Base-by-base conservation (phyloP, 35 echinoderm and acorn worm species). In the Stichopus chloronotus region DNA sequence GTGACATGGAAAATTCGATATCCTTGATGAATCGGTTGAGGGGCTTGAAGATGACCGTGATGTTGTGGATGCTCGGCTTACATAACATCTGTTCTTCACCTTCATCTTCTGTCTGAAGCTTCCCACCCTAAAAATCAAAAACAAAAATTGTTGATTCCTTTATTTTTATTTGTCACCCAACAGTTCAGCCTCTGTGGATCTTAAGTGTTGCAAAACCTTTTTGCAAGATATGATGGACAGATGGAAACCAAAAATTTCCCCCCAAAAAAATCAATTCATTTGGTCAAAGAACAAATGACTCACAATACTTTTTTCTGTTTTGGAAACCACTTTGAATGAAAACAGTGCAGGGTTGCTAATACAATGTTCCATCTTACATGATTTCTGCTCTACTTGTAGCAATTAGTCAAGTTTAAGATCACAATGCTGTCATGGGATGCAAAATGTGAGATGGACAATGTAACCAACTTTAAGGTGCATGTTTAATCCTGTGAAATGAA, bases 11-110 rank as follows among this genome's bases (percentile, higher is more conserved):
- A 11, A 78, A 92, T 53, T 98, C 97, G 30, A 98, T 98, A 81
- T 98, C 97, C 43, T 94, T 90, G 59, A 98, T 98, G 78, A 98
- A 98, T 60, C 78, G 63, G 57, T 92, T 94, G 54, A 98, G 95
- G 8, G 97, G 94, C 84, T 96, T 98, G 91, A 96, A 98, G 83
- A 98, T 96, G 78, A 96, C 81, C 14, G 95, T 98, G 78, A 98
- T 96, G 77, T 98, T 98, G 58, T 98, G 96, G 56, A 96, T 91
- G 52, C 91, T 96, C 22, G 97, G 97, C 65, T 96, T 94, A 72
- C 97, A 98, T 54, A 98, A 93, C 95, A 96, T 96, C 59, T 94
- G 94, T 53, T 98, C 92, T 43, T 98, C 96, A 53, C 93, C 93
- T 79, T 98, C 97, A 77, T 98, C 95, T 56, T 96, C 95, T 30